Evolutionary conservation across 2,888 invertebrate genomes (phyloP), one percentile per base, ranked within the genome.

Genomic region (Oxystoma pomonae): DNA sequence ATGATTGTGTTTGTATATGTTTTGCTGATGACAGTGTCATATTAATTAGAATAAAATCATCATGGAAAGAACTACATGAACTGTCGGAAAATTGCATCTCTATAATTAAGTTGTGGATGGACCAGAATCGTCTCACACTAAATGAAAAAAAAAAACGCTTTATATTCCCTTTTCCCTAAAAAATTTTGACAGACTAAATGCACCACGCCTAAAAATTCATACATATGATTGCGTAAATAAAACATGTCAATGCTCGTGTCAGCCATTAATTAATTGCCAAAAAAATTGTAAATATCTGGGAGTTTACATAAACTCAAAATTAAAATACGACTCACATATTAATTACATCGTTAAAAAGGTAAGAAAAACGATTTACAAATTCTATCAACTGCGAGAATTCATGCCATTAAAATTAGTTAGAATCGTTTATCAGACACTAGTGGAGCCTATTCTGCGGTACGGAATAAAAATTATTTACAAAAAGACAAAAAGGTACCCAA

Each of bases 1-100:
- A 50, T 50, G 50, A 50, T n/a, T 50, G 50, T 50, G 50, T 50
- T 50, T 50, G n/a, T n/a, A n/a, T n/a, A 50, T 50, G 50, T n/a
- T 50, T n/a, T 50, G 50, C 50, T 50, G 50, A 50, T 50, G 50
- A 50, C 12, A 50, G 50, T 50, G 50, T 50, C n/a, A 50, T 50
- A n/a, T n/a, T n/a, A n/a, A n/a, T n/a, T n/a, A n/a, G n/a, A n/a
- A n/a, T n/a, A n/a, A n/a, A n/a, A n/a, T n/a, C n/a, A n/a, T n/a
- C n/a, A n/a, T n/a, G n/a, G n/a, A n/a, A n/a, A n/a, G n/a, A n/a
- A n/a, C n/a, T n/a, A n/a, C n/a, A n/a, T n/a, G n/a, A n/a, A n/a
- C n/a, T n/a, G n/a, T n/a, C n/a, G n/a, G n/a, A n/a, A 50, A 12
- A n/a, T n/a, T n/a, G n/a, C n/a, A n/a, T n/a, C n/a, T n/a, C n/a